Conservation (phyloP, 1,140 invertebrate species). For the Matsumurasca onukii region DNA sequence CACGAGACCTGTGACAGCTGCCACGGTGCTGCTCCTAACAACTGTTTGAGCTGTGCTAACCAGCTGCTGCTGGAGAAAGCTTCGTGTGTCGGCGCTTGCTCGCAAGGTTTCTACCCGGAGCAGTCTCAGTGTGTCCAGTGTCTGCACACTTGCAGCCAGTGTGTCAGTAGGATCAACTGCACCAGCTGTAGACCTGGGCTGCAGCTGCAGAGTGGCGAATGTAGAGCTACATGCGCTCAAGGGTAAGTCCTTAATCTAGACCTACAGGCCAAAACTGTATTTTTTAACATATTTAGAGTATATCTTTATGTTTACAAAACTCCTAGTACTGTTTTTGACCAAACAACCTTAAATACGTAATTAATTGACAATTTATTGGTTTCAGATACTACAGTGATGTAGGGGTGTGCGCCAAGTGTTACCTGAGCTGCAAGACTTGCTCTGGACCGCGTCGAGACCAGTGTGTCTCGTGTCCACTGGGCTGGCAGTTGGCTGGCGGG, state of each 20-base stretch:
- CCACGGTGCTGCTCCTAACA: conserved; percentile 45
- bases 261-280: too few species aligned
- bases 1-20: conserved; percentile 48
- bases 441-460: conserved; percentile 74
- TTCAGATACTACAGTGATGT: conserved; percentile 79
- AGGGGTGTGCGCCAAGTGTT: conserved; percentile 77
- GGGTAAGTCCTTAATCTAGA: conserved; percentile 39
- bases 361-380: conserved; percentile 26
- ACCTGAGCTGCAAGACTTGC: conserved; percentile 81
- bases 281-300: too few species aligned
- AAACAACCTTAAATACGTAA: not conserved
- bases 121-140: conserved; percentile 65
- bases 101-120: conserved; percentile 43
- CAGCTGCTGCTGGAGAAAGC: conserved; percentile 43
- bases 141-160: conserved; percentile 73
- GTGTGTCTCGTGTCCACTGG: conserved; percentile 76
- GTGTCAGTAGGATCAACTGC: conserved; percentile 74
- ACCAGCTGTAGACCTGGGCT: conserved; percentile 70
- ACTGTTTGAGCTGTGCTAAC: conserved; percentile 48
- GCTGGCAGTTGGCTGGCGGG: conserved; percentile 76
- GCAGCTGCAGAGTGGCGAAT: conserved; percentile 73
- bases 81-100: conserved; percentile 45
- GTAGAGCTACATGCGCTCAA: conserved; percentile 65
- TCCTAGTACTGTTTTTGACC: not conserved
- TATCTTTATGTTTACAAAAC: too few species aligned